Evolutionary conservation across 2,797 vertebrate species (phyloP).

Genomic region (Vireo griseus): DNA sequence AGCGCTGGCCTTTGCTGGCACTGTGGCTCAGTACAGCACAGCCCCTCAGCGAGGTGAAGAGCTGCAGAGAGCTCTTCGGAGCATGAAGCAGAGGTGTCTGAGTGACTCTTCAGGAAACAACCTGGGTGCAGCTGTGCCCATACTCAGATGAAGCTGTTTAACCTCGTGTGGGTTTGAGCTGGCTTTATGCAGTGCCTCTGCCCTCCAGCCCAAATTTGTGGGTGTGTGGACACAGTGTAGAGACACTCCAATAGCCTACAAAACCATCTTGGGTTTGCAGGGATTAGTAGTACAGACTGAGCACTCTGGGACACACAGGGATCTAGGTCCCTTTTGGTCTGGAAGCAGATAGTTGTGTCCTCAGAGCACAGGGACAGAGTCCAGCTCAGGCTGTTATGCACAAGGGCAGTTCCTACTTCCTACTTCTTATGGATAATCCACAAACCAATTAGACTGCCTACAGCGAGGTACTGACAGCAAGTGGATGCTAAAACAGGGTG

Average conservation of each 20-base stretch:
- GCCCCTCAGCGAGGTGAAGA: background rate
- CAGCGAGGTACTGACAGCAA: background rate
- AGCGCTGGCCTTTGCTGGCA: background rate
- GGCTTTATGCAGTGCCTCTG: background rate
- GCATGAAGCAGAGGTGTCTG: accelerated
- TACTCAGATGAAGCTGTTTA: background rate
- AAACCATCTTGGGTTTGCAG: background rate
- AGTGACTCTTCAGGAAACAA: background rate
- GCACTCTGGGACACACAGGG: accelerated
- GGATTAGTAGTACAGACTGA: background rate
- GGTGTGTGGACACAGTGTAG: background rate
- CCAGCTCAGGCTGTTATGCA: background rate
- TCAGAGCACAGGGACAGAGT: background rate
- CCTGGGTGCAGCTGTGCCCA: background rate
- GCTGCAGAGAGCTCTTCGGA: background rate
- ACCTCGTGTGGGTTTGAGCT: background rate
- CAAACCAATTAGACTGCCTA: background rate
- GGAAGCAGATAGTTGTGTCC: background rate
- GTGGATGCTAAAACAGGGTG: background rate
- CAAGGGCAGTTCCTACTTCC: background rate
- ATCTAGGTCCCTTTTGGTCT: background rate
- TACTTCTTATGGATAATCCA: background rate
- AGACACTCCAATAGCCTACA: background rate
- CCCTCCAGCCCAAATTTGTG: background rate
- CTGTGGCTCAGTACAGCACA: accelerated